Evolutionary conservation across 2,113 vertebrate species (phyloP).

Genomic region (Odontesthes bonariensis): DNA sequence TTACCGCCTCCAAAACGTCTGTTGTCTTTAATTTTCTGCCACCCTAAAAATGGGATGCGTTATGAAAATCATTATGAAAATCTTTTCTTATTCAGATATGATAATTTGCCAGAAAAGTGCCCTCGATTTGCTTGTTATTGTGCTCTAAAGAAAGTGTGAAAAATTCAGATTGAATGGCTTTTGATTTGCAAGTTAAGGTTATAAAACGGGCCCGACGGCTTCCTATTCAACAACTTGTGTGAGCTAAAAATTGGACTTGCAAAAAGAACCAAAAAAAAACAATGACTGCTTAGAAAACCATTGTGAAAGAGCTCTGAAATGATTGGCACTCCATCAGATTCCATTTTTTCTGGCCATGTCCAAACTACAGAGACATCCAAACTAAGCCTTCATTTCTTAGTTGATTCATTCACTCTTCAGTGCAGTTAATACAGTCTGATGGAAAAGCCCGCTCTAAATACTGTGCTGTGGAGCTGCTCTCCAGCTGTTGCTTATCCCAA

Average conservation of each 20-base stretch:
- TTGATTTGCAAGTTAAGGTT: conserved; percentile 9
- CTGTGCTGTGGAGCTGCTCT: conserved; percentile 75
- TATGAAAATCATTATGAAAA: neutral
- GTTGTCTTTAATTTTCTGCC: neutral
- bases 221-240: neutral
- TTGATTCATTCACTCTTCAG: conserved; percentile 77
- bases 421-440: conserved; percentile 77
- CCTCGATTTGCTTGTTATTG: neutral
- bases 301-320: conserved; percentile 59
- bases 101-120: neutral
- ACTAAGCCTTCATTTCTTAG: conserved; percentile 65
- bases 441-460: conserved; percentile 79
- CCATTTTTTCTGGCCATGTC: conserved; percentile 51
- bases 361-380: conserved; percentile 36
- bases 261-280: neutral
- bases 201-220: conserved; percentile 21
- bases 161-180: conserved; percentile 6
- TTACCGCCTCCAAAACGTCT: neutral
- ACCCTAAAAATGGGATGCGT: neutral
- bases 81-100: neutral
- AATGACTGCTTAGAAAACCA: conserved; percentile 44
- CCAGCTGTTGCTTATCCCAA: conserved; percentile 84
- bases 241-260: neutral
- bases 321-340: conserved; percentile 54
- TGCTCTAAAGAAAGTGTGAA: neutral